Evolutionary conservation across 2,888 invertebrate genomes (phyloP).

Genomic region (Galeopsomyia nigrocyanea): DNA sequence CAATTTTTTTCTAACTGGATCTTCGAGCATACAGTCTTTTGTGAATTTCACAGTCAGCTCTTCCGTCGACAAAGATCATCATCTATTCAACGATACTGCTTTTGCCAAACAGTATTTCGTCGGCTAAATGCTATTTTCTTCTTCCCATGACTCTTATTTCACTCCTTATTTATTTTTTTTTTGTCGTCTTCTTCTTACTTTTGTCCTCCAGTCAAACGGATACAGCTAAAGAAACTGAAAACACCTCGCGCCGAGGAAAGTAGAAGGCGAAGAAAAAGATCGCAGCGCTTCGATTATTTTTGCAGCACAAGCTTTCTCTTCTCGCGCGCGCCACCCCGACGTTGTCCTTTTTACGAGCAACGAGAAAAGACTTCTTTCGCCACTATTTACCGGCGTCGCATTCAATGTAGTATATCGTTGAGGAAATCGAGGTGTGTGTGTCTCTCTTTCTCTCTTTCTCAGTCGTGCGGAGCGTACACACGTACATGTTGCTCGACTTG

Average conservation of each 20-base stretch:
- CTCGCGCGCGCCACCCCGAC: slow-evolving; percentile 5
- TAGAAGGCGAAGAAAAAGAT: background rate
- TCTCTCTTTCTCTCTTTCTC: no score
- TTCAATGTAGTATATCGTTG: slow-evolving; percentile 35
- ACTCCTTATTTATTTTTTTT: background rate
- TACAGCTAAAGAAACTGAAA: background rate
- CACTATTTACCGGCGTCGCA: slow-evolving; percentile 30
- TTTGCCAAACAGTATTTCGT: no score
- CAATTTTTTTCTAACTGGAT: no score
- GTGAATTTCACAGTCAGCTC: no score
- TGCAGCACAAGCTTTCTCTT: slow-evolving; percentile 26
- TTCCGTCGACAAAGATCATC: no score
- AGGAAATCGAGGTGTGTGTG: slow-evolving; percentile 4
- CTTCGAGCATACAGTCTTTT: no score
- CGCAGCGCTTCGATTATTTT: slow-evolving; percentile 38
- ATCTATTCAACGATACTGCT: no score
- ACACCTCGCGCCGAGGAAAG: background rate
- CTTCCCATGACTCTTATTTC: background rate
- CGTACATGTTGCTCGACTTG: background rate
- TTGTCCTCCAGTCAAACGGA: background rate
- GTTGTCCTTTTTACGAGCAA: slow-evolving; percentile 30
- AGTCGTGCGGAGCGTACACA: background rate
- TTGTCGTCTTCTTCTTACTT: slow-evolving; percentile 1
- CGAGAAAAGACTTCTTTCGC: slow-evolving; percentile 28
- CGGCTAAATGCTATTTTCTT: no score